Percentiles rank a stretch among this genome's conserved stretches.
Conservation (phyloP, 2,113 vertebrate genomes). For the Aplodontia rufa region DNA sequence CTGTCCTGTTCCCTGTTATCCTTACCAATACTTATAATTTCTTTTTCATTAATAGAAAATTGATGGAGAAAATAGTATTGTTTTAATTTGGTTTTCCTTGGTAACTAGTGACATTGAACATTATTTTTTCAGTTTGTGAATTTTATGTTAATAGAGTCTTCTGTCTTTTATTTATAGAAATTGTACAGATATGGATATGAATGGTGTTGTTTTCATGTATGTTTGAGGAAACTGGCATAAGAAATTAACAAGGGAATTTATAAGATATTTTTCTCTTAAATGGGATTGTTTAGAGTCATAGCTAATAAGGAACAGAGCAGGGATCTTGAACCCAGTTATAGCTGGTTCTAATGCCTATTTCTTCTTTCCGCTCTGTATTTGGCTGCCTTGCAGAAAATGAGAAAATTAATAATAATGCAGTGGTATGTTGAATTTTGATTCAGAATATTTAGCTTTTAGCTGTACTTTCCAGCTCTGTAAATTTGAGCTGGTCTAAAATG, state of each 20-base stretch:
- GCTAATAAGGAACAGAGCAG: neutral
- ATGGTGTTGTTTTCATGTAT: neutral
- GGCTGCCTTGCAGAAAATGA: neutral
- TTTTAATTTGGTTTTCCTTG: slow-evolving; percentile 4
- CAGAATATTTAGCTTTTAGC: neutral
- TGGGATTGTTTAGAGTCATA: neutral
- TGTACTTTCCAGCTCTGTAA: neutral
- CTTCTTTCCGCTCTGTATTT: neutral
- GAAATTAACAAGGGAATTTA: neutral
- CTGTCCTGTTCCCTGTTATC: neutral
- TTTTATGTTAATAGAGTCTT: neutral
- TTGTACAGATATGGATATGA: neutral
- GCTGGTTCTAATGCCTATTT: neutral
- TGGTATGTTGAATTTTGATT: slow-evolving; percentile 9
- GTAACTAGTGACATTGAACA: neutral
- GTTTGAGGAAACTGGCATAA: neutral
- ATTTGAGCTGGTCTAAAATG: neutral
- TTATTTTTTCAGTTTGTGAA: neutral
- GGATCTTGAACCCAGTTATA: neutral
- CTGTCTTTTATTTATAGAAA: slow-evolving; percentile 1
- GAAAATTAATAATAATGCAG: neutral
- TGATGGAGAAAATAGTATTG: neutral
- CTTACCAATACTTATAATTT: neutral
- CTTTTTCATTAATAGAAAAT: neutral
- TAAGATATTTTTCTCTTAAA: neutral